Conservation (phyloP, 2,797 vertebrate species). For the Sparidentex hasta region DNA sequence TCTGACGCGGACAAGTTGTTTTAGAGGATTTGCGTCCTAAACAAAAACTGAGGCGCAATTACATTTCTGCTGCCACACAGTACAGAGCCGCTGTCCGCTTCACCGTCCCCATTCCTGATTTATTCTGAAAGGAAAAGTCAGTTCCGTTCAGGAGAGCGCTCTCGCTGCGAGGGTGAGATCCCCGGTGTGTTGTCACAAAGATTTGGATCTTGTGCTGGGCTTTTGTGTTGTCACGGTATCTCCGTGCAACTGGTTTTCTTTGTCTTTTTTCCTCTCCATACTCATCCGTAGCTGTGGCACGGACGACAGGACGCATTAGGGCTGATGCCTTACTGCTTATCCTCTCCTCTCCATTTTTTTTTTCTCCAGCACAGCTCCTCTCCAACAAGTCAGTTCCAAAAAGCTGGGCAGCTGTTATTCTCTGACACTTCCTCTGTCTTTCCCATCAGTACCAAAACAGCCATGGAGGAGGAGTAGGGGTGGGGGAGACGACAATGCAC, state of each 20-base stretch:
- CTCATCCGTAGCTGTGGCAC: conserved; percentile 22
- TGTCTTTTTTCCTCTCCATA: conserved; percentile 59
- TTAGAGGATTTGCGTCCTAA: neutral
- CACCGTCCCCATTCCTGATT: conserved; percentile 8
- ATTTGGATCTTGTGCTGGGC: neutral
- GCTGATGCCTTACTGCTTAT: conserved; percentile 25
- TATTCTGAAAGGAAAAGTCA: conserved; percentile 33
- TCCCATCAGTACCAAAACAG: neutral
- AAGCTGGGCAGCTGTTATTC: neutral
- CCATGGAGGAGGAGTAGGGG: neutral
- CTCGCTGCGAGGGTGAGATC: neutral
- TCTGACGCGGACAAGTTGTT: neutral
- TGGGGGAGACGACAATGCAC: neutral
- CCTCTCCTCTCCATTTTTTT: conserved; percentile 4
- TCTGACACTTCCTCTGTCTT: conserved; percentile 5
- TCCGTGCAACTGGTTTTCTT: conserved; percentile 76
- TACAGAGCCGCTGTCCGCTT: neutral
- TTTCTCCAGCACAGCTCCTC: neutral
- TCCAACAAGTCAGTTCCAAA: neutral
- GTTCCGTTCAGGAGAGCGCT: neutral
- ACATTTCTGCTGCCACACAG: neutral
- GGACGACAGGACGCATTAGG: conserved; percentile 30
- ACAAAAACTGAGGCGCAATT: neutral
- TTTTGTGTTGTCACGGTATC: conserved; percentile 24
- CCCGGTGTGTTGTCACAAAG: conserved; percentile 15